Conservation (phyloP, 2,797 vertebrate species). For the Perodicticus potto region DNA sequence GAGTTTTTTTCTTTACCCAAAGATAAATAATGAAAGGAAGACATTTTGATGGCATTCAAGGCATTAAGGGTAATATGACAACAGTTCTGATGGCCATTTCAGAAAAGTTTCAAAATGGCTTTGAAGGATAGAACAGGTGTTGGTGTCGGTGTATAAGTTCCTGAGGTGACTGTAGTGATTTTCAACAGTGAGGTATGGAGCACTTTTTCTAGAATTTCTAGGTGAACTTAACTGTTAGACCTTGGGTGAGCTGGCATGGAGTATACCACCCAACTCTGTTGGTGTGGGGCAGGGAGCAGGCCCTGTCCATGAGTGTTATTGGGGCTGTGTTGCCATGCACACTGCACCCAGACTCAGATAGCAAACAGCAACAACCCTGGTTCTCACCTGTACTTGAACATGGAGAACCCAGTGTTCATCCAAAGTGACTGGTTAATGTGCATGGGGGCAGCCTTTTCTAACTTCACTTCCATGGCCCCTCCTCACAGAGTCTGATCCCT, state of each 20-base stretch:
- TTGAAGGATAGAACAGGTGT: too few species aligned
- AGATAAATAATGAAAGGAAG: too few species aligned
- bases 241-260: background rate
- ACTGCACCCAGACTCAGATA: rapidly evolving
- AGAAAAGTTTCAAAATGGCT: too few species aligned
- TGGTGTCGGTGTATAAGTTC: too few species aligned
- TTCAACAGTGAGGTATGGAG: too few species aligned
- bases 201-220: too few species aligned
- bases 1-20: too few species aligned
- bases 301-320: rapidly evolving
- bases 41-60: too few species aligned
- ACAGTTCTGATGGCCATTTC: too few species aligned
- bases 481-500: background rate
- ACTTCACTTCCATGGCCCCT: background rate
- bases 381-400: rapidly evolving
- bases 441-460: background rate
- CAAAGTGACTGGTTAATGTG: background rate
- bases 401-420: background rate
- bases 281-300: rapidly evolving
- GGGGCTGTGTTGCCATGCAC: rapidly evolving
- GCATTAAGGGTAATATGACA: too few species aligned
- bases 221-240: too few species aligned
- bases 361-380: rapidly evolving
- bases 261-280: rapidly evolving
- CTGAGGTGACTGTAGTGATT: too few species aligned